Conservation (phyloP, 2,888 invertebrate genomes). For the Elmis aenea region DNA sequence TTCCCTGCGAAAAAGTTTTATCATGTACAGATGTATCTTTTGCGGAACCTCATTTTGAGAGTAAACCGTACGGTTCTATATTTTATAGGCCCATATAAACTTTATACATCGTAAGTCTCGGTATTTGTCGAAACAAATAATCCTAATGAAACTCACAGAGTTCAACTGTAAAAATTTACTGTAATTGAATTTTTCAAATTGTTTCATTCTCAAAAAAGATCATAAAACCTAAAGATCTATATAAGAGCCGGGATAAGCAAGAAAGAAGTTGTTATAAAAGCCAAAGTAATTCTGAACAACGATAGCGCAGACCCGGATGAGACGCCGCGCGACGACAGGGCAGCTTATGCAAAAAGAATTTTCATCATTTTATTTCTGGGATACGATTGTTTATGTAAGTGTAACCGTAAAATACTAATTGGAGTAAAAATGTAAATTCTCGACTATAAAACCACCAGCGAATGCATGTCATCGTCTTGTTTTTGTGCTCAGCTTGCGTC, state of each 20-base stretch:
- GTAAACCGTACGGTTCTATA: conserved; percentile 1
- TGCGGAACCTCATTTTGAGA: background rate
- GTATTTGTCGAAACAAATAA: conserved; percentile 6
- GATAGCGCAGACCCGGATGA: no score
- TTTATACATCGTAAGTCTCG: conserved; percentile 1
- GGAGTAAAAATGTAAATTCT: no score
- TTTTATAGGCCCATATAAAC: conserved; percentile 7
- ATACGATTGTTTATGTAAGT: no score
- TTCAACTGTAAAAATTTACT: conserved; percentile 4
- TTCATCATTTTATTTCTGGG: no score
- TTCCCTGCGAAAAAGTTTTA: conserved; percentile 62
- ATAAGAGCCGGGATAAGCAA: conserved; percentile 6
- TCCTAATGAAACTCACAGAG: background rate
- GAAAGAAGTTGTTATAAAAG: conserved; percentile 1
- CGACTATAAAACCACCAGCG: no score
- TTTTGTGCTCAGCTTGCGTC: no score
- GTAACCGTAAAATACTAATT: no score
- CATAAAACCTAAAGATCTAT: conserved; percentile 20
- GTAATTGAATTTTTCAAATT: conserved; percentile 22
- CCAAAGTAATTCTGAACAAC: conserved; percentile 2
- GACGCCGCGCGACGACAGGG: no score
- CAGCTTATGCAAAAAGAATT: no score
- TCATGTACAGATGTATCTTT: conserved; percentile 9
- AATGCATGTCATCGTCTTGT: no score
- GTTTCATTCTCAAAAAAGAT: no score